These are phyloP conservation scores for Cantharis nigra DNA, from an alignment of 2,888 invertebrate genomes.

Conservation along the genomic window DNA sequence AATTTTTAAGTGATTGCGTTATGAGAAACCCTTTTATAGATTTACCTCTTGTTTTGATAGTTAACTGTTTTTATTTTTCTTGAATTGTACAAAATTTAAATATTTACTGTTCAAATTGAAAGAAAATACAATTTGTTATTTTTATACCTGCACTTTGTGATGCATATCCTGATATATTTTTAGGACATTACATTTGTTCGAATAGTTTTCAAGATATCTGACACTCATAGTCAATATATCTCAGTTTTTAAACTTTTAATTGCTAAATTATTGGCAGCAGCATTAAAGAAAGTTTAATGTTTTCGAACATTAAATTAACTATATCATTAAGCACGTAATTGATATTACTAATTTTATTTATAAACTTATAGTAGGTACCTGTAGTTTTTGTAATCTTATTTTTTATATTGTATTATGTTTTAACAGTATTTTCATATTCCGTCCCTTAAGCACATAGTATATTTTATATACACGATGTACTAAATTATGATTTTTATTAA, in stretches of 20 bases:
- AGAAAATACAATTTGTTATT: background rate
- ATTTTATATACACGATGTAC: background rate
- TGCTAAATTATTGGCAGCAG: background rate
- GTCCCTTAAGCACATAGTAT: background rate
- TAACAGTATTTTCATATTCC: conserved; percentile 1
- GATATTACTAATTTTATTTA: background rate
- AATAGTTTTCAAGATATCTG: background rate
- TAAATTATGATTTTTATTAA: background rate
- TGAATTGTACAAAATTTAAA: background rate
- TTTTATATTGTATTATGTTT: background rate
- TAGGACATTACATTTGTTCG: background rate
- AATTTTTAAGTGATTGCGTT: background rate
- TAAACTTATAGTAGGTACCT: background rate
- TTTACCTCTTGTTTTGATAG: background rate
- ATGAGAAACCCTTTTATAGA: background rate
- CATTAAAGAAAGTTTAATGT: background rate
- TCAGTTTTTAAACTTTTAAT: background rate
- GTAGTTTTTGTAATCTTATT: background rate
- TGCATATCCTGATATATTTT: background rate
- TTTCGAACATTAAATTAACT: background rate
- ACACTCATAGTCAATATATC: background rate
- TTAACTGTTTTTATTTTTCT: background rate
- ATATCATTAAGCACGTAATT: background rate
- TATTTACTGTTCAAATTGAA: background rate
- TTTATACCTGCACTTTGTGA: background rate